Conservation (phyloP, 2,888 invertebrate genomes). For the Arge pagana region DNA sequence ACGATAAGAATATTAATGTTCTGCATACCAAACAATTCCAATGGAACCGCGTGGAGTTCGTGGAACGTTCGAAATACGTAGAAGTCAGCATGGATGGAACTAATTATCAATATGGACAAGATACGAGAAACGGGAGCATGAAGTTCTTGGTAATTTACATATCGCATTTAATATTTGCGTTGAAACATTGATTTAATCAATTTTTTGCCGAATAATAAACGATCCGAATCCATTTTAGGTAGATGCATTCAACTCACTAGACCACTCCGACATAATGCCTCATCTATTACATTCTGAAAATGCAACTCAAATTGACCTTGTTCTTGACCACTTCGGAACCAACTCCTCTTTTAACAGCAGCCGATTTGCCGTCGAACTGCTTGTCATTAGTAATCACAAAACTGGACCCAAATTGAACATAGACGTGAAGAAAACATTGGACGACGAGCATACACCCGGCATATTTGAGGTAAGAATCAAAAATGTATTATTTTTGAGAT, state of each 20-base stretch:
- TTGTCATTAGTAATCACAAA: constrained; percentile 61
- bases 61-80: constrained; percentile 55
- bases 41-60: constrained; percentile 54
- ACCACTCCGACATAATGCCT: constrained; percentile 63
- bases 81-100: constrained; percentile 45
- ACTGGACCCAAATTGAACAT: constrained; percentile 55
- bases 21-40: constrained; percentile 51
- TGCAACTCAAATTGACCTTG: constrained; percentile 67
- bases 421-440: constrained; percentile 63
- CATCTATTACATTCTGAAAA: constrained; percentile 71
- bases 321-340: constrained; percentile 62
- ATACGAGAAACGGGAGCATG: constrained; percentile 49
- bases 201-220: background rate
- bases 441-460: constrained; percentile 77
- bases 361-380: constrained; percentile 66
- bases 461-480: constrained; percentile 67
- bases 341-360: constrained; percentile 61
- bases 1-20: constrained; percentile 49
- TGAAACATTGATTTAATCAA: background rate
- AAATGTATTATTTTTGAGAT: background rate
- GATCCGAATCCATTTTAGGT: constrained; percentile 60
- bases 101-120: constrained; percentile 45
- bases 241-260: constrained; percentile 58
- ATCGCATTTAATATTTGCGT: background rate
- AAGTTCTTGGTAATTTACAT: constrained; percentile 43